Conservation (phyloP, 2,888 invertebrate genomes). For the Dusona sp. region DNA sequence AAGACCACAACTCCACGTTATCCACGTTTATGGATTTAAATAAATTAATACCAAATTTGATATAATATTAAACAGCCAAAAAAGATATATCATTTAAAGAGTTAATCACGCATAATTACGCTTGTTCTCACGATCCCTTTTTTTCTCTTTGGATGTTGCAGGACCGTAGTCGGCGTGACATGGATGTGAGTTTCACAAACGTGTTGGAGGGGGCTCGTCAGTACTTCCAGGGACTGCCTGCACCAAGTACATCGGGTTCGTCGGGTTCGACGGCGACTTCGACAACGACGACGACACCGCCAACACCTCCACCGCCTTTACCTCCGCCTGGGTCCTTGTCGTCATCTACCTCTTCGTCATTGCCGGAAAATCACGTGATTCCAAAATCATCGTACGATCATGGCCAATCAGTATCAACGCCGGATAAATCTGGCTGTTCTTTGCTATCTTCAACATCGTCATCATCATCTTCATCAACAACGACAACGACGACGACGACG, state of each 20-base stretch:
- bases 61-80: not conserved
- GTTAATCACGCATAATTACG: not conserved
- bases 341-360: conserved; percentile 45
- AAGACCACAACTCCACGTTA: too few species aligned
- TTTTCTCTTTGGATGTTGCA: conserved; percentile 71
- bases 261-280: conserved; percentile 74
- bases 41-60: not conserved
- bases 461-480: conserved; percentile 57
- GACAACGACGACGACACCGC: conserved; percentile 67
- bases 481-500: conserved; percentile 57
- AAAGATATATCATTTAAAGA: not conserved
- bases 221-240: conserved; percentile 92
- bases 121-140: not conserved
- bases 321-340: conserved; percentile 63
- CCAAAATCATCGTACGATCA: conserved; percentile 67
- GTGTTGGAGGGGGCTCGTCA: conserved; percentile 93
- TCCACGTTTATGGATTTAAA: too few species aligned
- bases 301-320: conserved; percentile 54
- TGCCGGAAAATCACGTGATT: conserved; percentile 51
- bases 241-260: conserved; percentile 86
- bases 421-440: conserved; percentile 35
- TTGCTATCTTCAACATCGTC: conserved; percentile 54
- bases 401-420: conserved; percentile 63
- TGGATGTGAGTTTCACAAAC: conserved; percentile 92
- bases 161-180: conserved; percentile 86